Conservation (phyloP, 2,888 invertebrate species). For the Pristionchus fissidentatus region DNA sequence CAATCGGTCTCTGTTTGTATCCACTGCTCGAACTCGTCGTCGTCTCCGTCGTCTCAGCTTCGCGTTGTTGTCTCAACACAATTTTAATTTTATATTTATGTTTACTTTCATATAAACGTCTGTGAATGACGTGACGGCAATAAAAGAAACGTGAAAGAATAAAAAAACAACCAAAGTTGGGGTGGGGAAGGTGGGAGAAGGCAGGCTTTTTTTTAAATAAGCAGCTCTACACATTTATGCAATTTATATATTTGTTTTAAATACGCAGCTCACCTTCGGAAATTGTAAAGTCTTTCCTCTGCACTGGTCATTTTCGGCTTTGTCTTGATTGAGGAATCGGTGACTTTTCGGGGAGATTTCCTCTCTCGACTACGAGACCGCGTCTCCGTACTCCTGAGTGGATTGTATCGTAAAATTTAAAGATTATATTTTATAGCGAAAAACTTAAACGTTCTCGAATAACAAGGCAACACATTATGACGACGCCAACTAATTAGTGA, state of each 20-base stretch:
- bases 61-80: conserved; percentile 1
- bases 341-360: not conserved
- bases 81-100: not conserved
- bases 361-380: not conserved
- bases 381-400: not conserved
- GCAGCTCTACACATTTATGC: too few relatives aligned
- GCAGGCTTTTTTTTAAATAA: too few relatives aligned
- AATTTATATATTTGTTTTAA: too few relatives aligned
- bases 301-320: not conserved
- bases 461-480: too few relatives aligned
- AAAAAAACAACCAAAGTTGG: too few relatives aligned
- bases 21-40: not conserved
- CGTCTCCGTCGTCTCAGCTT: conserved; percentile 2
- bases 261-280: not conserved
- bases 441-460: too few relatives aligned
- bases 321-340: not conserved
- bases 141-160: too few relatives aligned
- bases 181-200: too few relatives aligned
- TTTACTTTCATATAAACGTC: too few relatives aligned
- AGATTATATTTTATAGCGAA: not conserved
- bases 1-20: not conserved
- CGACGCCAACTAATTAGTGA: too few relatives aligned
- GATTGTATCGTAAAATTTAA: not conserved
- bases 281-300: not conserved
- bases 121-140: too few relatives aligned